phyloP scores from a whole-genome alignment of 1,140 invertebrate species.

The Drosophila tristis region DNA sequence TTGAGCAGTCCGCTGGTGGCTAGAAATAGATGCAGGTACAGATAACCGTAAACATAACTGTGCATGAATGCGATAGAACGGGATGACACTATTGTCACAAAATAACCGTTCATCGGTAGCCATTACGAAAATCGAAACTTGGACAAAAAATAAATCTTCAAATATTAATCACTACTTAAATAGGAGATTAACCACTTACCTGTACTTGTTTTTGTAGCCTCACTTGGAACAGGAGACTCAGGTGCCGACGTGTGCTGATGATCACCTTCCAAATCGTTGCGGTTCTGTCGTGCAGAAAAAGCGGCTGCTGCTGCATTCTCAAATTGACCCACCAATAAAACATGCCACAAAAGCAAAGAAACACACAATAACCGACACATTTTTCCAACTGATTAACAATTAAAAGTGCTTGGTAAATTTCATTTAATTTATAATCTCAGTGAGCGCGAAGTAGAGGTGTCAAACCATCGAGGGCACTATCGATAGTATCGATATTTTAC shows the following conservation, averaged over 20 bases:
- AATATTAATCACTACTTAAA: neutral
- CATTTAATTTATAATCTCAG: too few relatives aligned
- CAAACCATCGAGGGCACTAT: too few relatives aligned
- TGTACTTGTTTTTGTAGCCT: conserved; percentile 3
- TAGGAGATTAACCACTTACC: conserved; percentile 12
- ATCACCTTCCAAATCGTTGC: neutral
- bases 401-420: too few relatives aligned
- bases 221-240: neutral
- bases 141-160: too few relatives aligned
- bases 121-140: neutral
- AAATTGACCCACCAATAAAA: conserved; percentile 19
- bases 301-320: conserved; percentile 10
- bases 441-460: too few relatives aligned
- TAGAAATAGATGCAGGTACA: neutral
- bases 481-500: too few relatives aligned
- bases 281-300: conserved; percentile 53
- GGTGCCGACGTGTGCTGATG: conserved; percentile 14
- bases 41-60: conserved; percentile 13
- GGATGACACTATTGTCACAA: neutral
- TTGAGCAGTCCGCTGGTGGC: conserved; percentile 54
- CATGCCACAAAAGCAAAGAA: conserved; percentile 21
- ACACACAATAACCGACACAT: conserved; percentile 23
- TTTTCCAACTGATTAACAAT: neutral
- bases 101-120: neutral
- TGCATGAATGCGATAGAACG: neutral